Evolutionary conservation across 1,140 invertebrate species (phyloP), one percentile per base, ranked within the genome.

Genomic region (Chlorops oryzae): DNA sequence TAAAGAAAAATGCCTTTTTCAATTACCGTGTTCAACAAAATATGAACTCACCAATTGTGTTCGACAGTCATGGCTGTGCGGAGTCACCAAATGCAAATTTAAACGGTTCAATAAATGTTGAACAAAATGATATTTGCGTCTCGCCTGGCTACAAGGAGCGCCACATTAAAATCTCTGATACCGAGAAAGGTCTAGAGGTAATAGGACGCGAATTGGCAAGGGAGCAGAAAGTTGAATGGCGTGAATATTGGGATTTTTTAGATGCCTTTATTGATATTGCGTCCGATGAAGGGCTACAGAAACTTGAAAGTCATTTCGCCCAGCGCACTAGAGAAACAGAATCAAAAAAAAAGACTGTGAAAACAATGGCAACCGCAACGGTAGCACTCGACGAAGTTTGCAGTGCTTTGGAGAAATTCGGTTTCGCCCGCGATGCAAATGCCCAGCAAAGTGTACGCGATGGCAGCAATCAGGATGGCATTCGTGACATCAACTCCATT

Each of bases 201-300:
- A 77, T 90, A 43, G 90, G 90, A 40, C 81, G 88, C 54, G 78
- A 82, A 50, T 62, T 94, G 53, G 90, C 90, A 3, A 78, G 82
- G 54, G 77, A 88, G 64, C 80, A 82, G 65, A 79, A 85, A 24
- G 76, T 92, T 0, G 75, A 77, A n/a, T 96, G 91, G 91, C 85
- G 82, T 54, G 92, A 96, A 65, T 91, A 90, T 69, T 96, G 92
- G 91, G 81, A 84, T 3, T 95, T 95, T 66, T 73, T 95, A 5
- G 81, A 87, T 57, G 79, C 78, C 5, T 92, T 88, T 66, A 78
- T 84, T 6, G 84, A 96, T 73, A 75, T 95, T 3, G 68, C 81
- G 1, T 81, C 81, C 1, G 59, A 73, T 0, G 82, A 86, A 50
- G 91, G 90, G 3, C 74, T 95, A 2, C 57, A 68, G 0, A 74